Percentiles rank a stretch among this genome's conserved stretches.
These are phyloP conservation scores for Notarius lentiginosus DNA, from an alignment of 2,113 vertebrate species.

Conservation along the genomic window DNA sequence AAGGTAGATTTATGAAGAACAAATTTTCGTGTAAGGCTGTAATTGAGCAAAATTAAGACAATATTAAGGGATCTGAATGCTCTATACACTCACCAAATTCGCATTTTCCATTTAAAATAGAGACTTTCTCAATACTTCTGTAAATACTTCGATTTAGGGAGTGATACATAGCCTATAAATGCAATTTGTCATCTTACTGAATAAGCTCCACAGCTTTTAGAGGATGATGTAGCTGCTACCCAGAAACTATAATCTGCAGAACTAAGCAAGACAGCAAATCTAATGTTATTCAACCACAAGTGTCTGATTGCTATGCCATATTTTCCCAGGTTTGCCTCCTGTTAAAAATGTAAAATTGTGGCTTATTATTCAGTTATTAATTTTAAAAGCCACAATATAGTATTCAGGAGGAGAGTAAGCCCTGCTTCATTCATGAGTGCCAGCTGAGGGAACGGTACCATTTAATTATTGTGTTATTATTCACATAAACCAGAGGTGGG, in stretches of 20 bases:
- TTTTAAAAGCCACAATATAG: not conserved
- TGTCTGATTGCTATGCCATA: not conserved
- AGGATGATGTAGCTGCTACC: not conserved
- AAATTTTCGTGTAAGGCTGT: not conserved
- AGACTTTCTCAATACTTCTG: not conserved
- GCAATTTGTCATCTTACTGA: not conserved
- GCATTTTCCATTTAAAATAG: not conserved
- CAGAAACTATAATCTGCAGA: not conserved
- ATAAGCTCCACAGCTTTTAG: not conserved
- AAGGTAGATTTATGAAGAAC: not conserved
- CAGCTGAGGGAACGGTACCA: not conserved
- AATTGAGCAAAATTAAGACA: not conserved
- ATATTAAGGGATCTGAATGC: not conserved
- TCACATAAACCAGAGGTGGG: not conserved
- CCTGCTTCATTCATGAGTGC: not conserved
- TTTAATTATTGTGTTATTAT: conserved; percentile 16
- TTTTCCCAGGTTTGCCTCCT: not conserved
- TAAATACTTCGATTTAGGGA: not conserved
- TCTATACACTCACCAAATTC: not conserved
- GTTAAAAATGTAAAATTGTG: not conserved
- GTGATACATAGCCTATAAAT: not conserved
- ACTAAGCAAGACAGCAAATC: not conserved
- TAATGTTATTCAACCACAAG: not conserved
- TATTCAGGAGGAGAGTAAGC: not conserved
- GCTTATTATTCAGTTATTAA: not conserved